A percentile compares a stretch with the other conserved stretches of the same genome.
Evolutionary conservation across 2,113 vertebrate species (phyloP).

Genomic region (Capreolus pygargus): DNA sequence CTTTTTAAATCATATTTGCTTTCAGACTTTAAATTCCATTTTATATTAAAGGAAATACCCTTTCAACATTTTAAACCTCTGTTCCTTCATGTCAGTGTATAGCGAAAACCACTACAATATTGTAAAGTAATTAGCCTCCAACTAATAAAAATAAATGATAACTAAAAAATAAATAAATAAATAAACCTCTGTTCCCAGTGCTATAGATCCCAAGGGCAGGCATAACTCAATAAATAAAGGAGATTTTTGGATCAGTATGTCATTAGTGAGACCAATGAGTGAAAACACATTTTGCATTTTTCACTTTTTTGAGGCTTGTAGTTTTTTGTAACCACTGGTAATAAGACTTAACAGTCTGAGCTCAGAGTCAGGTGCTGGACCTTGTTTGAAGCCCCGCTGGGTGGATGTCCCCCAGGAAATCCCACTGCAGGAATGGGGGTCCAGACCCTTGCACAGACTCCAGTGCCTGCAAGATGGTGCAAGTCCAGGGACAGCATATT

Average conservation of each 20-base stretch:
- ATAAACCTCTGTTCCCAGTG: background rate
- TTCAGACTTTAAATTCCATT: background rate
- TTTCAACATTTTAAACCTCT: slow-evolving; percentile 29
- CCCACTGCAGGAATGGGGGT: background rate
- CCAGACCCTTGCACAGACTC: background rate
- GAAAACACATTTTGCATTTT: slow-evolving; percentile 45
- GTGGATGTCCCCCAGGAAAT: background rate
- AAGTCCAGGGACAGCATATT: background rate
- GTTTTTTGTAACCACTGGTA: background rate
- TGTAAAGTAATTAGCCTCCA: too few relatives aligned
- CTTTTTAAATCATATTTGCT: slow-evolving; percentile 26
- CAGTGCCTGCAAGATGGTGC: background rate
- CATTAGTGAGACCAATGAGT: slow-evolving; percentile 39
- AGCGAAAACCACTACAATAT: too few relatives aligned
- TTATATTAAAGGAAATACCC: background rate
- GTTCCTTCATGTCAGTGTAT: background rate
- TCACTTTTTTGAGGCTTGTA: background rate
- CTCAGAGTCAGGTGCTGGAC: background rate
- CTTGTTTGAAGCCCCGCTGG: background rate
- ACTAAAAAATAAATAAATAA: too few relatives aligned
- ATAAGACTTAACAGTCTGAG: background rate
- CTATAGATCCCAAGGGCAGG: background rate
- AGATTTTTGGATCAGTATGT: slow-evolving; percentile 48
- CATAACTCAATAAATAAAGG: slow-evolving; percentile 52
- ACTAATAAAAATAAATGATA: too few relatives aligned